phyloP scores from a whole-genome alignment of 2,113 vertebrate species.

The Atractosteus spatula region DNA sequence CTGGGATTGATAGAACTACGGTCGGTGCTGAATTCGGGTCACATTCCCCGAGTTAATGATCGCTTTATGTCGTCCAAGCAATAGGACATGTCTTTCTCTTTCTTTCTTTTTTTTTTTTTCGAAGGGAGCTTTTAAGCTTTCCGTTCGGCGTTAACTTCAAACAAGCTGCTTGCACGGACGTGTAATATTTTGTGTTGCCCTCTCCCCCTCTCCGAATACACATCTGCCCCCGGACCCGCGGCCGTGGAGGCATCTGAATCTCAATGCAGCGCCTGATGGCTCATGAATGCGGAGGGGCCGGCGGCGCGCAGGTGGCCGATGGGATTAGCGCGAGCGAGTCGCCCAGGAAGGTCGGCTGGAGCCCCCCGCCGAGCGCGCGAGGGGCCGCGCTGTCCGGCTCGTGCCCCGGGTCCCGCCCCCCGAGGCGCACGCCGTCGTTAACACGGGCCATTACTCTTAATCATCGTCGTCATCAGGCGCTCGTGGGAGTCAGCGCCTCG shows the following conservation, averaged over 20 bases:
- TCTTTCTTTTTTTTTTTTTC: too few relatives aligned
- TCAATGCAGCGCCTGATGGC: constrained; percentile 65
- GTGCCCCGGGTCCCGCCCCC: too few relatives aligned
- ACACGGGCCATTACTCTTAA: constrained; percentile 40
- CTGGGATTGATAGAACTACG: too few relatives aligned
- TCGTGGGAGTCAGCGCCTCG: too few relatives aligned
- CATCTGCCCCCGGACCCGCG: constrained; percentile 54
- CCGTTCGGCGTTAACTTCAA: not conserved
- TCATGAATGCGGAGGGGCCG: constrained; percentile 63
- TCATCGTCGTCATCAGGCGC: constrained; percentile 40
- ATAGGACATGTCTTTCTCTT: too few relatives aligned
- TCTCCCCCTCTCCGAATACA: constrained; percentile 56
- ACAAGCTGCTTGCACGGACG: constrained; percentile 23
- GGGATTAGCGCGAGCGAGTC: constrained; percentile 50
- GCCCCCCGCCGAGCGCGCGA: too few relatives aligned
- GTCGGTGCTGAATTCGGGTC: too few relatives aligned
- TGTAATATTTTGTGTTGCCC: constrained; percentile 2
- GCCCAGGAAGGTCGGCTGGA: not conserved
- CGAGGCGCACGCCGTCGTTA: not conserved
- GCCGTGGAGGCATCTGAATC: constrained; percentile 60
- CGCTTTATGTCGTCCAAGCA: too few relatives aligned
- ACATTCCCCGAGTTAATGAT: too few relatives aligned
- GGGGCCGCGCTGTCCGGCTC: too few relatives aligned
- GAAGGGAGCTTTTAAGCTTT: too few relatives aligned
- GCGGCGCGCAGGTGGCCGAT: constrained; percentile 63